Percentiles rank a stretch among this genome's conserved stretches.
These are phyloP conservation scores for Campylomormyrus numenius DNA, from an alignment of 2,113 vertebrate species.

Conservation along the genomic window DNA sequence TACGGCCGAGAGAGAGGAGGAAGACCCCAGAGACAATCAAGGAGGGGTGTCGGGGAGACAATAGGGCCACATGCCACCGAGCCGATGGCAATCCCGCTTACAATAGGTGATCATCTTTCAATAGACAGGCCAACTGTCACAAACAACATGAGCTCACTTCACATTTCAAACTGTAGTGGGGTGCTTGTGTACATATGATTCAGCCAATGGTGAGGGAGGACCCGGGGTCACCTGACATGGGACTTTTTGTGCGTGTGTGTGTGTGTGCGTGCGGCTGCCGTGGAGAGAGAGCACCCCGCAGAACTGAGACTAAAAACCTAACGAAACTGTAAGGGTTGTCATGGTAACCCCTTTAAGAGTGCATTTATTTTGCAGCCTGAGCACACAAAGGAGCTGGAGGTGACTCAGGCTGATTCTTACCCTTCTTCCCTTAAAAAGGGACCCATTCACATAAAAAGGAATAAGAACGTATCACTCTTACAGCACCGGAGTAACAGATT, in stretches of 20 bases:
- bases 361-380: not conserved
- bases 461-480: not conserved
- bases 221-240: slow-evolving; percentile 58
- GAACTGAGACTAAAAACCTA: not conserved
- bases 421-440: not conserved
- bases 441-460: not conserved
- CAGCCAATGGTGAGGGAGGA: slow-evolving; percentile 54
- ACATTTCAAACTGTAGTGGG: slow-evolving; percentile 54
- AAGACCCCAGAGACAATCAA: slow-evolving; percentile 13
- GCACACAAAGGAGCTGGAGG: not conserved
- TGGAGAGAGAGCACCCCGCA: not conserved
- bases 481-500: not conserved
- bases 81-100: slow-evolving; percentile 59
- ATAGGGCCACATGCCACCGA: slow-evolving; percentile 64
- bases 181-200: slow-evolving; percentile 58
- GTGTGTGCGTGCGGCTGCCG: not conserved
- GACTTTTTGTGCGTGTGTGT: not conserved
- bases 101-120: slow-evolving; percentile 57
- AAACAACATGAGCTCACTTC: slow-evolving; percentile 39
- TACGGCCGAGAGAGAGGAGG: not conserved
- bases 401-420: not conserved
- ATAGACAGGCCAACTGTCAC: slow-evolving; percentile 65
- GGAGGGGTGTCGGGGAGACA: slow-evolving; percentile 52
- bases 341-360: slow-evolving; percentile 10
- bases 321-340: not conserved